Percentiles rank a stretch among this genome's conserved stretches.
phyloP scores from a whole-genome alignment of 2,888 invertebrate genomes.

The Chymomyza fuscimana region DNA sequence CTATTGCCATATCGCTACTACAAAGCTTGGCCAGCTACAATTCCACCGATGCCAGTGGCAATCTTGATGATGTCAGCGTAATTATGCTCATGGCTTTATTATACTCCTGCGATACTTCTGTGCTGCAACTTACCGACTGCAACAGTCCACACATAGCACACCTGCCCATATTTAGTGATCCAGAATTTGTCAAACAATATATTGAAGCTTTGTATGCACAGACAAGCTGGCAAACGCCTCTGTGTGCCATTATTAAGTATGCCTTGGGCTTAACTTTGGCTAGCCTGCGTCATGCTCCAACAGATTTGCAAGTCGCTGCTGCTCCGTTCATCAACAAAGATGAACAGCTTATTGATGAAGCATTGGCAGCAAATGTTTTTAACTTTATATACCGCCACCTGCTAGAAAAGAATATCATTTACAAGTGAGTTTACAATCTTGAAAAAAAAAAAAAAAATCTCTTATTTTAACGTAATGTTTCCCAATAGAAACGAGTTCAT shows the following conservation, averaged over 20 bases:
- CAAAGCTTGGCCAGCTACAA: conserved; percentile 74
- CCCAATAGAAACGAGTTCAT: conserved; percentile 86
- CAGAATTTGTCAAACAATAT: conserved; percentile 81
- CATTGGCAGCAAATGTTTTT: conserved; percentile 89
- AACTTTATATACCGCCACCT: conserved; percentile 88
- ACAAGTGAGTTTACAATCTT: conserved; percentile 79
- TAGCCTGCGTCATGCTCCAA: conserved; percentile 82
- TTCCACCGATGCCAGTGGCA: conserved; percentile 84
- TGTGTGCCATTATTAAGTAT: conserved; percentile 84
- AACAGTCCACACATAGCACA: conserved; percentile 86
- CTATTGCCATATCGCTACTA: conserved; percentile 84
- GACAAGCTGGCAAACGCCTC: conserved; percentile 53
- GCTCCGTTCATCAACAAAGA: conserved; percentile 85
- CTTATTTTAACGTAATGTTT: neutral
- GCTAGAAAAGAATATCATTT: conserved; percentile 85
- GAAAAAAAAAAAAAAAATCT: too few species aligned
- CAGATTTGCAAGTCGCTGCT: conserved; percentile 81
- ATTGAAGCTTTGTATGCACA: conserved; percentile 80
- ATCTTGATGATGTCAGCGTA: conserved; percentile 88
- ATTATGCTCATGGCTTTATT: conserved; percentile 90
- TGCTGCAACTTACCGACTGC: conserved; percentile 87
- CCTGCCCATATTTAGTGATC: conserved; percentile 84
- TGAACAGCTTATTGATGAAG: conserved; percentile 88
- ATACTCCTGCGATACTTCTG: conserved; percentile 90
- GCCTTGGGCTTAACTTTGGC: conserved; percentile 86